Evolutionary conservation across 1,140 invertebrate genomes (phyloP).

Genomic region (Halesus radiatus): DNA sequence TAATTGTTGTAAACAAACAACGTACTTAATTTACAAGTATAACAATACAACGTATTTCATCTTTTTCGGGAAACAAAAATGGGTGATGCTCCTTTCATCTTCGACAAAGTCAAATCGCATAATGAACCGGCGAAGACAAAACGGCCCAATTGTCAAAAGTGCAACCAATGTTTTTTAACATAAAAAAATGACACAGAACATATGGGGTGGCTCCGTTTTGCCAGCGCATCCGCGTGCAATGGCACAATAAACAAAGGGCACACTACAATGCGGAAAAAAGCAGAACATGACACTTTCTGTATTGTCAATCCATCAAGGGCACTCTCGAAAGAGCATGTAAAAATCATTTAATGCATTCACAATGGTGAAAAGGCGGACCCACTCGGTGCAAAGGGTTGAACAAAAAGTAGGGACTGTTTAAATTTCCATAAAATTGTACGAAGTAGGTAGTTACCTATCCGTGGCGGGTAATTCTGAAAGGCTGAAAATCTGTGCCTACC

Average conservation of each 20-base stretch:
- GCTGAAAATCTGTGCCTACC: too few species aligned
- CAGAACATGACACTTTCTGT: constrained; percentile 56
- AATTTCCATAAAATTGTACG: too few species aligned
- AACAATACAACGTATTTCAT: too few species aligned
- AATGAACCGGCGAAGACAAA: constrained; percentile 26
- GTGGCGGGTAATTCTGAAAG: too few species aligned
- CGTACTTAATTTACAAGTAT: too few species aligned
- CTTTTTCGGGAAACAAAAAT: not conserved
- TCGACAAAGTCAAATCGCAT: not conserved
- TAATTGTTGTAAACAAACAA: too few species aligned
- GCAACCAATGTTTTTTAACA: constrained; percentile 27
- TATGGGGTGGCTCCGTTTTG: not conserved
- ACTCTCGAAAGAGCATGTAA: constrained; percentile 46
- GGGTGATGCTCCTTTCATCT: constrained; percentile 2
- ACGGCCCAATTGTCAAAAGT: constrained; percentile 15
- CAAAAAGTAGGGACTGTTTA: constrained; percentile 9
- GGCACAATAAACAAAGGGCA: constrained; percentile 41
- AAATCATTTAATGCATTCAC: constrained; percentile 45
- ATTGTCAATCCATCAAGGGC: constrained; percentile 51
- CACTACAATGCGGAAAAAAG: constrained; percentile 54
- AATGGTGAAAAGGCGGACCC: constrained; percentile 18
- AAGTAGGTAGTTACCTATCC: too few species aligned
- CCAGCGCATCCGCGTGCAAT: constrained; percentile 45
- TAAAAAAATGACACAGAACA: constrained; percentile 3
- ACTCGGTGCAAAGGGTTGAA: constrained; percentile 35